Evolutionary conservation across 2,888 invertebrate genomes (phyloP), one percentile per base, ranked within the genome.

Genomic region (Euzophera pinguis): DNA sequence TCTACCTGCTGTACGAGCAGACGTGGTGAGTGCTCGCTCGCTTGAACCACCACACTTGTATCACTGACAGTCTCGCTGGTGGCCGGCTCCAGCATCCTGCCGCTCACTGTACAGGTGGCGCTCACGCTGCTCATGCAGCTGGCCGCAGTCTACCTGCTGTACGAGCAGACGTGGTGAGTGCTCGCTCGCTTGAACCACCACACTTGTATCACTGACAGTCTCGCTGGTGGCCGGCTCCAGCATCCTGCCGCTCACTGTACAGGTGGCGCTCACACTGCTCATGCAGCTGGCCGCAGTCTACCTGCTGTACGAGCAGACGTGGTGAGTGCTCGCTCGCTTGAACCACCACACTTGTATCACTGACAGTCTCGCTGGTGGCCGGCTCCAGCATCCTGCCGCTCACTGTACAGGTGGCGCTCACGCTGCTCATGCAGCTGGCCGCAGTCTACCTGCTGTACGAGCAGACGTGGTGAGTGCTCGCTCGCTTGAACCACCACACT

Each of bases 61-160:
- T 90, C 93, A 47, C 96, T 96, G 22, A 92, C 93, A 56, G 94
- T 94, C 32, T 94, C 94, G 47, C 88, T 97, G 13, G 91, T 96
- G 17, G 93, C 94, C 1, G 66, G 90, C 12, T 78, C 91, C 55
- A 94, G 93, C 71, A 78, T 95, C 17, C 73, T 94, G 66, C 96
- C 96, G 17, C 91, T 97, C 37, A 65, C 93, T n/a, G 70, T 93
- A 57, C 96, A 96, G 78, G 92, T 96, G 35, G 13, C 55, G 1
- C 61, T 79, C 10, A 93, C 94, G 56, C 88, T 92, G 10, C 57
- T 85, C 9, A 75, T 93, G 68, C 95, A 96, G 83, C 65, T 93
- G 34, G 85, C 82, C 1, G 62, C 79, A 4, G 55, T 82, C 1
- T 74, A 76, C 50, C 60, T 85, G 16, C 82, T 95, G 45, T 81